Conservation (phyloP, 2,797 vertebrate species). For the Propithecus perrieri region DNA sequence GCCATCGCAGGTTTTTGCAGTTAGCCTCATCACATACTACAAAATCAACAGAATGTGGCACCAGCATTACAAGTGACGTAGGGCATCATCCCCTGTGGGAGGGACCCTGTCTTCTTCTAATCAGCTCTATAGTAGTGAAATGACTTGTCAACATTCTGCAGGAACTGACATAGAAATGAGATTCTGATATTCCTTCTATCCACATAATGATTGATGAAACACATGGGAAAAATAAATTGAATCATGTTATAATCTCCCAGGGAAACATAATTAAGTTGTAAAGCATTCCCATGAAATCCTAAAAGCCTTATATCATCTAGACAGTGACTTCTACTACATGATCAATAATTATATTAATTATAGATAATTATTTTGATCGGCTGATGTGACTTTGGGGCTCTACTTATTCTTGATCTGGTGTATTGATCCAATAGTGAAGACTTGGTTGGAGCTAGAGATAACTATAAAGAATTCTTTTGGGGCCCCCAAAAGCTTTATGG, state of each 20-base stretch:
- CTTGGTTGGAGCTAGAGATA: conserved; percentile 37
- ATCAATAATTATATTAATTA: conserved; percentile 89
- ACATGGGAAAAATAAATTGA: conserved; percentile 86
- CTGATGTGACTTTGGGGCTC: conserved; percentile 77
- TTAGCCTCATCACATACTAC: background rate
- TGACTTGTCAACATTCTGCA: conserved; percentile 73
- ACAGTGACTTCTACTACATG: conserved; percentile 82
- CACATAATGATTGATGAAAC: conserved; percentile 85
- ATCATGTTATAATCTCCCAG: conserved; percentile 86
- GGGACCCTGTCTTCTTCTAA: conserved; percentile 26
- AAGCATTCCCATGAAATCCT: conserved; percentile 83
- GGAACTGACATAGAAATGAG: conserved; percentile 81
- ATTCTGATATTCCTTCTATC: conserved; percentile 79
- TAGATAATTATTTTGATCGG: conserved; percentile 86
- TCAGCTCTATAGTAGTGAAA: conserved; percentile 50
- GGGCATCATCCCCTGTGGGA: background rate
- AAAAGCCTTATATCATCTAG: conserved; percentile 83
- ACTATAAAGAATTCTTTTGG: conserved; percentile 57
- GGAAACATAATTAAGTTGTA: conserved; percentile 88
- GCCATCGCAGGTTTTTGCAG: background rate
- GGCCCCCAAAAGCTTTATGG: conserved; percentile 23
- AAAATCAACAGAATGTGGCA: background rate
- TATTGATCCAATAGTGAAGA: conserved; percentile 66
- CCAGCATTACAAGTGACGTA: background rate
- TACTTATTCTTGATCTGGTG: conserved; percentile 71